Conservation (phyloP, 2,113 vertebrate species). For the Clupea harengus region DNA sequence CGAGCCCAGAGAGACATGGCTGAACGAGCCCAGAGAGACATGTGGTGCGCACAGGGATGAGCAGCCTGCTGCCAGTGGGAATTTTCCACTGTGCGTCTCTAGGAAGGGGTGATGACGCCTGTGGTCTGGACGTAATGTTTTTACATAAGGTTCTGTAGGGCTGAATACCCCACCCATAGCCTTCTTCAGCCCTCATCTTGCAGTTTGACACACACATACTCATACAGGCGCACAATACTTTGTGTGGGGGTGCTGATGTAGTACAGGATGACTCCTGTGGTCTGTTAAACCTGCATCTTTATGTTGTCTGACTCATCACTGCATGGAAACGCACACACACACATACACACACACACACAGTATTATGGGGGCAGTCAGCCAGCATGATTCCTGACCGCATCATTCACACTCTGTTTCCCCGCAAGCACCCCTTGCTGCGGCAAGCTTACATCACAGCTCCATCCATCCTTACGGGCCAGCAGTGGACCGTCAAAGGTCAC, state of each 20-base stretch:
- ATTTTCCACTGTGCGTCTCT: constrained; percentile 1
- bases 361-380: background rate
- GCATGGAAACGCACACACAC: background rate
- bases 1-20: background rate
- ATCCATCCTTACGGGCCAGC: background rate
- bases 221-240: background rate
- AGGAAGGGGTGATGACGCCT: background rate
- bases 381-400: background rate
- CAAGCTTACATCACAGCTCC: background rate
- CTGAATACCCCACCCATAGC: background rate
- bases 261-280: background rate
- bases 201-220: background rate
- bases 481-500: background rate
- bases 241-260: background rate
- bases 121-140: background rate
- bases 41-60: background rate
- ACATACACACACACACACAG: background rate
- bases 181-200: background rate
- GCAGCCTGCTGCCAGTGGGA: background rate
- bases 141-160: background rate
- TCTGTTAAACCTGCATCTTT: too few species aligned
- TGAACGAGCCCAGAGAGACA: background rate
- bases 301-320: too few species aligned
- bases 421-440: background rate
- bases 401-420: background rate